These are phyloP conservation scores for Parnassius apollo DNA, from an alignment of 2,888 invertebrate genomes.

Conservation along the genomic window DNA sequence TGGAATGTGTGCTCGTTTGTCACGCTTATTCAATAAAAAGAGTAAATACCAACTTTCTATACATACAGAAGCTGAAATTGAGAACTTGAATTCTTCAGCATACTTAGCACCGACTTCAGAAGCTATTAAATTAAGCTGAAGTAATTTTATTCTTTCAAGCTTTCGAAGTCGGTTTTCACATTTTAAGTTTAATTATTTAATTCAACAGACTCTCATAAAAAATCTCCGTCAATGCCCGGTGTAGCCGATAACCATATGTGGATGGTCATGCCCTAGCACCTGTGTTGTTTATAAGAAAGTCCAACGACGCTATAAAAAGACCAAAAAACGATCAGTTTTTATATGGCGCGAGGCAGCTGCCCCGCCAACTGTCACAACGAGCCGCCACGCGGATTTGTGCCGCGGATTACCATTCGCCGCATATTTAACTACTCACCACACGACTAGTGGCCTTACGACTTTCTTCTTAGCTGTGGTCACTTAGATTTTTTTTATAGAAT, in stretches of 20 bases:
- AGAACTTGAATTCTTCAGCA: too few species aligned
- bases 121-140: too few species aligned
- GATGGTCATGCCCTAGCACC: slow-evolving; percentile 75
- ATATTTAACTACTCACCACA: slow-evolving; percentile 56
- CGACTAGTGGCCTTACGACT: slow-evolving; percentile 48
- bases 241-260: slow-evolving; percentile 76
- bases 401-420: slow-evolving; percentile 58
- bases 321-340: slow-evolving; percentile 77
- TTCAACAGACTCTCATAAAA: slow-evolving; percentile 57
- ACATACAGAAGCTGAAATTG: too few species aligned
- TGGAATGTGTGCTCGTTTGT: too few species aligned
- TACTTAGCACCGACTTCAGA: too few species aligned
- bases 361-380: slow-evolving; percentile 71
- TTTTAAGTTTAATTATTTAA: slow-evolving; percentile 30
- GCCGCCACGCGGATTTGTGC: slow-evolving; percentile 66
- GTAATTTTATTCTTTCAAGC: too few species aligned
- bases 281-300: slow-evolving; percentile 80
- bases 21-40: too few species aligned
- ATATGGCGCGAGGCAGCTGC: slow-evolving; percentile 77
- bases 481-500: too few species aligned
- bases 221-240: slow-evolving; percentile 54
- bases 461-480: slow-evolving; percentile 28
- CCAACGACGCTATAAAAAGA: slow-evolving; percentile 73
- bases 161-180: too few species aligned
- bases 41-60: too few species aligned